Percentiles rank a stretch among this genome's conserved stretches.
phyloP scores from a whole-genome alignment of 2,888 invertebrate genomes.

The Trichacis sp. region DNA sequence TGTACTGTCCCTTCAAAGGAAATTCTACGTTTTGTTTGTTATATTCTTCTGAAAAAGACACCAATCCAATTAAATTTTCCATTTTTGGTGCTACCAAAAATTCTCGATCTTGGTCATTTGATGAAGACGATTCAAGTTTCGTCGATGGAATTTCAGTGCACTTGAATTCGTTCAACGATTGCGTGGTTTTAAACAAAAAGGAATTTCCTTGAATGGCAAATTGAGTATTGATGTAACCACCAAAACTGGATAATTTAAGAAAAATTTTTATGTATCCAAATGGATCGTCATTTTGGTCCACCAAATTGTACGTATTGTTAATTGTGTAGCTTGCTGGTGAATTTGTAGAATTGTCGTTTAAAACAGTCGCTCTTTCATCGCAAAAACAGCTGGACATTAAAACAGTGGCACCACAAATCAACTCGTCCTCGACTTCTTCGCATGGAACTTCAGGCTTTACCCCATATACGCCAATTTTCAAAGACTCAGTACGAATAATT shows the following conservation, averaged over 20 bases:
- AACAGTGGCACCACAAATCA: constrained; percentile 44
- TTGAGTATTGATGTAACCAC: constrained; percentile 56
- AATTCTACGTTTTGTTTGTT: neutral
- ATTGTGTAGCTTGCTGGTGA: constrained; percentile 45
- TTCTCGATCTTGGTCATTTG: constrained; percentile 14
- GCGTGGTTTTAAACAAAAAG: constrained; percentile 54
- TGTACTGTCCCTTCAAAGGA: constrained; percentile 11
- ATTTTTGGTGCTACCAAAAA: constrained; percentile 20
- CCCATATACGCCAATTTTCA: constrained; percentile 43
- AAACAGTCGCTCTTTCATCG: constrained; percentile 45
- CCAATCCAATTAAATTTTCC: constrained; percentile 45
- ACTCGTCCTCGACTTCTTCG: constrained; percentile 14
- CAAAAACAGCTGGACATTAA: constrained; percentile 47
- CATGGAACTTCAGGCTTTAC: constrained; percentile 14
- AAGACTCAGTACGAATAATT: constrained; percentile 39
- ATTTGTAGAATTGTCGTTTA: constrained; percentile 33
- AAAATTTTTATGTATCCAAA: constrained; percentile 57
- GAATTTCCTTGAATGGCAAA: constrained; percentile 50
- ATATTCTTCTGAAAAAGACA: constrained; percentile 45
- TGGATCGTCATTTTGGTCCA: constrained; percentile 43
- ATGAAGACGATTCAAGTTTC: constrained; percentile 4
- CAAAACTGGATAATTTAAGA: constrained; percentile 56
- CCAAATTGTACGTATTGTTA: constrained; percentile 50
- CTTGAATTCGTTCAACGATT: constrained; percentile 49
- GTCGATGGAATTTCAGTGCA: constrained; percentile 39